Conservation (phyloP, 1,140 invertebrate species). For the Atopsyche davidsoni region DNA sequence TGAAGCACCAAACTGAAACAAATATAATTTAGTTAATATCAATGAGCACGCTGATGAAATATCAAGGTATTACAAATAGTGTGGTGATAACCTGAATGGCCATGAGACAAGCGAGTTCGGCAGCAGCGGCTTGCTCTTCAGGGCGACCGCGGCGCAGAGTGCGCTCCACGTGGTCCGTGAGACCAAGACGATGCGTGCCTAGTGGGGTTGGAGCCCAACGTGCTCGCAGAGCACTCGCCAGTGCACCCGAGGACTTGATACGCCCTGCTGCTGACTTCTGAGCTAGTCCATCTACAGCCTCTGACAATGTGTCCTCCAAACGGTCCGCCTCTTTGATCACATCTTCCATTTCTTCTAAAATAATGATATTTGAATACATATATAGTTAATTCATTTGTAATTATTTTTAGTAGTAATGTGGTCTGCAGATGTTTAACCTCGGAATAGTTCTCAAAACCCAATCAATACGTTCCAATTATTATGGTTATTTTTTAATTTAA, state of each 20-base stretch:
- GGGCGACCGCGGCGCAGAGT: constrained; percentile 76
- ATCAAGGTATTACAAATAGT: background rate
- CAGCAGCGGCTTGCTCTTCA: constrained; percentile 73
- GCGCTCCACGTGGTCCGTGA: constrained; percentile 73
- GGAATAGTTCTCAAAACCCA: too few relatives aligned
- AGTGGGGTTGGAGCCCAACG: constrained; percentile 77
- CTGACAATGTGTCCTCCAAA: constrained; percentile 83
- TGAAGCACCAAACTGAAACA: constrained; percentile 22
- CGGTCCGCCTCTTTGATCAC: constrained; percentile 59
- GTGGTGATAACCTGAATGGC: constrained; percentile 64
- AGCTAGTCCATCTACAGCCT: constrained; percentile 76
- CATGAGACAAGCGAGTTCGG: constrained; percentile 68
- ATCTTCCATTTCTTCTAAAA: constrained; percentile 34
- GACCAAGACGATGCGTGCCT: constrained; percentile 66
- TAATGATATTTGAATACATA: constrained; percentile 8
- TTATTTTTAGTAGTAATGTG: too few relatives aligned
- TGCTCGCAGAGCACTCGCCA: constrained; percentile 69
- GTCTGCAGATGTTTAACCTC: too few relatives aligned
- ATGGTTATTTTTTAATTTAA: background rate
- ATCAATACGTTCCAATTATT: background rate
- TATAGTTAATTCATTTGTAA: too few relatives aligned
- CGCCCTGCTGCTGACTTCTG: constrained; percentile 82
- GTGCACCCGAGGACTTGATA: constrained; percentile 61
- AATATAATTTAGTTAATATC: background rate
- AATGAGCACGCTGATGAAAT: background rate